These are phyloP conservation scores for Dendrocincla fuliginosa DNA, from an alignment of 2,797 vertebrate species.

Conservation along the genomic window DNA sequence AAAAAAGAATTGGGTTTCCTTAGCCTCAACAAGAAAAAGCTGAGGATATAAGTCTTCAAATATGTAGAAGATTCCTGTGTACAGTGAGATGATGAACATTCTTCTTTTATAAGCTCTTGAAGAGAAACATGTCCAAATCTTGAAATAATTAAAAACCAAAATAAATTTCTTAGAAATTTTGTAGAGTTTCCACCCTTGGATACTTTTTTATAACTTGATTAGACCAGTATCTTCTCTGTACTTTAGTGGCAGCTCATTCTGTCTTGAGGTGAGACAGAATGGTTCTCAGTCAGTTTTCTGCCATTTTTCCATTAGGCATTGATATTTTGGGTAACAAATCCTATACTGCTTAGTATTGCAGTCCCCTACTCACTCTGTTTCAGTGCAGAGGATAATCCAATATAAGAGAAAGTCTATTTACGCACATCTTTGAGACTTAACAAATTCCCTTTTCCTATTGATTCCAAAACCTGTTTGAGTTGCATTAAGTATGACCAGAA, in stretches of 20 bases:
- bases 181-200: not conserved
- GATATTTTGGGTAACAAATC: not conserved
- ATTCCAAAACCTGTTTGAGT: conserved; percentile 3
- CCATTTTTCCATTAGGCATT: not conserved
- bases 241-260: not conserved
- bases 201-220: not conserved
- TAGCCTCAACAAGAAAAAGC: not conserved
- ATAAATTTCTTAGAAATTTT: not conserved
- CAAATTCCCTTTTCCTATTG: conserved; percentile 21
- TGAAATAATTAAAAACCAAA: not conserved
- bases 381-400: not conserved
- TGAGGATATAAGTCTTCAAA: not conserved
- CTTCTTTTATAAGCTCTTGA: not conserved
- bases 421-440: not conserved
- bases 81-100: not conserved
- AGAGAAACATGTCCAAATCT: not conserved
- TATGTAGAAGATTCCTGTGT: not conserved
- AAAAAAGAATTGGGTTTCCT: not conserved
- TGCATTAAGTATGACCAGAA: not conserved
- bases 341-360: not conserved
- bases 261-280: not conserved
- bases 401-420: conserved; percentile 19
- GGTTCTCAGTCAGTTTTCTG: not conserved
- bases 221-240: not conserved
- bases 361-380: not conserved